Conservation (phyloP, 2,797 vertebrate species). For the Macrochelys suwanniensis region DNA sequence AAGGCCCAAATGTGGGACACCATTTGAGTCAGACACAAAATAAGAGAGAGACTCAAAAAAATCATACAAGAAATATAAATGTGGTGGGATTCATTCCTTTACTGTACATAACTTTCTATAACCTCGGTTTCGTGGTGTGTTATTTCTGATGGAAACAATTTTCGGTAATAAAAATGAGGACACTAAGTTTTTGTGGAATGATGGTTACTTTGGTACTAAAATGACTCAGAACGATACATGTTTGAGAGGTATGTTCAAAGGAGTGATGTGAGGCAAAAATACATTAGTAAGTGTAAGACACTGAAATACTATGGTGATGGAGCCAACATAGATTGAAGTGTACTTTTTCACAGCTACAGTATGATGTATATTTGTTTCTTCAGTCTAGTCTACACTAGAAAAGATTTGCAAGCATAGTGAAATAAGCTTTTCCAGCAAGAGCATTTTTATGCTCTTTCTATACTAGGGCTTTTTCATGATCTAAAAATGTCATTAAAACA, state of each 20-base stretch:
- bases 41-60: too few species aligned
- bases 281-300: background rate
- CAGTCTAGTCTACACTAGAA: background rate
- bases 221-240: background rate
- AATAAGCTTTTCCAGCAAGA: background rate
- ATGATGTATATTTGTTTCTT: background rate
- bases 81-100: background rate
- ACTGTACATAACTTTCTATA: background rate
- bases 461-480: too few species aligned
- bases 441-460: too few species aligned
- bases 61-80: background rate
- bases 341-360: background rate
- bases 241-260: background rate
- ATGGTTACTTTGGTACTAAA: background rate
- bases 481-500: too few species aligned
- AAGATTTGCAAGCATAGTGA: background rate
- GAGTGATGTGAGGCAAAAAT: background rate
- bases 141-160: background rate
- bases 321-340: background rate
- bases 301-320: background rate
- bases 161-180: background rate
- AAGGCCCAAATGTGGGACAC: too few species aligned
- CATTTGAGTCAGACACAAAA: background rate
- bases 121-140: background rate
- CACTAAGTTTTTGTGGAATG: background rate